These are phyloP conservation scores for Pandemis heparana DNA, from an alignment of 2,888 invertebrate genomes.

Conservation along the genomic window DNA sequence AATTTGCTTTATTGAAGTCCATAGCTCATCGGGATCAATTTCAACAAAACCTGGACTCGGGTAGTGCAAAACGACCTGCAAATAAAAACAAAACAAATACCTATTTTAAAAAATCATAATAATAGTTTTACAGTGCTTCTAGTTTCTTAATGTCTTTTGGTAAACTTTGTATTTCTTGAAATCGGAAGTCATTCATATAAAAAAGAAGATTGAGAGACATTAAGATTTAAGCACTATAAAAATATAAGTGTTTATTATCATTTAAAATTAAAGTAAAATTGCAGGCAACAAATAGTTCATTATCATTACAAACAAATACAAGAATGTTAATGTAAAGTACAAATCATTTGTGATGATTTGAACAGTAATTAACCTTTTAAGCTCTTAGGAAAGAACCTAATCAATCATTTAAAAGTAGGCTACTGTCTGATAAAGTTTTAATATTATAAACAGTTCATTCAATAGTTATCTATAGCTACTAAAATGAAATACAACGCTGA, in stretches of 20 bases:
- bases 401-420: slow-evolving; percentile 13
- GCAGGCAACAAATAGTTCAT: too few species aligned
- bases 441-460: not conserved
- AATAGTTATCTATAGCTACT: not conserved
- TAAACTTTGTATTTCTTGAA: too few species aligned
- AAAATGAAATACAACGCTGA: not conserved
- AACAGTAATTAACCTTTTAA: not conserved
- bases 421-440: slow-evolving; percentile 24
- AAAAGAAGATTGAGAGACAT: too few species aligned
- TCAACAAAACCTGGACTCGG: slow-evolving; percentile 93
- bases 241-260: too few species aligned
- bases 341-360: not conserved
- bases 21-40: slow-evolving; percentile 94
- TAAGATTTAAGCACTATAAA: too few species aligned
- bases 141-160: too few species aligned
- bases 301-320: not conserved
- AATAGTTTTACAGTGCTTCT: not conserved
- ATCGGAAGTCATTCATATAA: too few species aligned
- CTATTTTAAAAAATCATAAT: not conserved
- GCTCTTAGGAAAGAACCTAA: slow-evolving; percentile 1
- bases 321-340: not conserved
- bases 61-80: slow-evolving; percentile 91
- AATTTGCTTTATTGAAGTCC: slow-evolving; percentile 88
- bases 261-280: too few species aligned
- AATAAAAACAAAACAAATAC: not conserved